Evolutionary conservation across 2,797 vertebrate genomes (phyloP).

Genomic region (Myiotriccus ornatus): DNA sequence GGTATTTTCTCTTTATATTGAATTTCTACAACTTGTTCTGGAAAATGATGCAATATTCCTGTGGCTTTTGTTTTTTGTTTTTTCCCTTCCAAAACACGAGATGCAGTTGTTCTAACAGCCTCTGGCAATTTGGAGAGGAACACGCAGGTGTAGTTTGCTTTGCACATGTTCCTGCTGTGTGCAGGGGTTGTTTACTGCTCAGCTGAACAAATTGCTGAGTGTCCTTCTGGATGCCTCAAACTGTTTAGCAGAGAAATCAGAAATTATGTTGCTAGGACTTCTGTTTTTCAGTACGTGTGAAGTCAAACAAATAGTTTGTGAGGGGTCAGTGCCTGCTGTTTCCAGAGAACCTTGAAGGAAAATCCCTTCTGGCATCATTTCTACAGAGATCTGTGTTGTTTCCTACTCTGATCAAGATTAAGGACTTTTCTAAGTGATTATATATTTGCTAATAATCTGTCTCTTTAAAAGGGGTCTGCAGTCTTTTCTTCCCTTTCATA

Average conservation of each 20-base stretch:
- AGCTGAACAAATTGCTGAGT: not conserved
- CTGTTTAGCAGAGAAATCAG: not conserved
- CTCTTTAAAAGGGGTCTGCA: not conserved
- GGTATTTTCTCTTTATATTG: not conserved
- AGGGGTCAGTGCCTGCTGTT: not conserved
- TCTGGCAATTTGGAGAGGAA: conserved; percentile 4
- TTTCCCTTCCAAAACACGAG: not conserved
- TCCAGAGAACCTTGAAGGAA: not conserved
- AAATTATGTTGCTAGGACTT: not conserved
- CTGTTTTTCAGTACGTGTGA: not conserved
- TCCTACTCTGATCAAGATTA: not conserved
- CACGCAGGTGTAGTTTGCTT: conserved; percentile 28
- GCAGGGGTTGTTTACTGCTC: conserved; percentile 19
- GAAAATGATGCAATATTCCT: not conserved
- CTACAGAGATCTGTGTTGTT: not conserved
- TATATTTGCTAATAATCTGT: not conserved
- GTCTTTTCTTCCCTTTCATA: not conserved
- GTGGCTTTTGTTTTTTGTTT: not conserved
- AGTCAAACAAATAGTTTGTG: not conserved
- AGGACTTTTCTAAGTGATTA: not conserved
- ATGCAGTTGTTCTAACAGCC: conserved; percentile 19
- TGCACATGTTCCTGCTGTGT: conserved; percentile 28
- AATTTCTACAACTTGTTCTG: not conserved
- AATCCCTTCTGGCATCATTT: not conserved
- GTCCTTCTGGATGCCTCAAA: not conserved